Percentiles rank a stretch among this genome's conserved stretches.
These are phyloP conservation scores for Microctenopoma lineatum DNA, from an alignment of 2,797 vertebrate species.

Conservation along the genomic window DNA sequence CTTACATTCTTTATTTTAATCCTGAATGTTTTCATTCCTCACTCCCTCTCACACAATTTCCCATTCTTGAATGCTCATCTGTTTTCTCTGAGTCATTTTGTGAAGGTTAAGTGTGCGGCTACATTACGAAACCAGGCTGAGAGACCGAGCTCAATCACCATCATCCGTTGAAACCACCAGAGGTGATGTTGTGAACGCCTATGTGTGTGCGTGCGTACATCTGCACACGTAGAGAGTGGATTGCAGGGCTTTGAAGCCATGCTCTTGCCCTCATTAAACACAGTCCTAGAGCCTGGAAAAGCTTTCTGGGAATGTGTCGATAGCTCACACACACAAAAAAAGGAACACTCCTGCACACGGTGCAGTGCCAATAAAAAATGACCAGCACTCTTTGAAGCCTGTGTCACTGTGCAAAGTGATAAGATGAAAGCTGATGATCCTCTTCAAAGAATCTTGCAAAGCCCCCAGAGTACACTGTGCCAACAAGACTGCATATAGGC, in stretches of 20 bases:
- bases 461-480: conserved; percentile 36
- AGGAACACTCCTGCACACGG: conserved; percentile 47
- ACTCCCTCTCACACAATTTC: conserved; percentile 15
- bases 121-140: conserved; percentile 81
- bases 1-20: conserved; percentile 13
- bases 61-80: conserved; percentile 51
- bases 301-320: conserved; percentile 83
- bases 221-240: conserved; percentile 63
- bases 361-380: conserved; percentile 76
- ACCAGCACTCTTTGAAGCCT: conserved; percentile 80
- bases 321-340: conserved; percentile 61
- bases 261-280: conserved; percentile 89
- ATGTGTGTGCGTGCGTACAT: conserved; percentile 34
- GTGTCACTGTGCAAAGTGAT: conserved; percentile 78
- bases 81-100: conserved; percentile 38
- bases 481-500: conserved; percentile 46
- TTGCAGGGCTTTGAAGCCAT: conserved; percentile 86
- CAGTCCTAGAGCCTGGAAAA: conserved; percentile 85
- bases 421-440: conserved; percentile 75
- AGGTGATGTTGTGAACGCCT: conserved; percentile 32
- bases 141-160: conserved; percentile 75
- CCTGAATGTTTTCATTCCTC: conserved; percentile 21
- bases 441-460: conserved; percentile 52
- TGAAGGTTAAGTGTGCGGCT: conserved; percentile 56
- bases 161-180: conserved; percentile 47